Base-by-base conservation (phyloP, 2,888 invertebrate genomes). In the Nymphalis c-album region DNA sequence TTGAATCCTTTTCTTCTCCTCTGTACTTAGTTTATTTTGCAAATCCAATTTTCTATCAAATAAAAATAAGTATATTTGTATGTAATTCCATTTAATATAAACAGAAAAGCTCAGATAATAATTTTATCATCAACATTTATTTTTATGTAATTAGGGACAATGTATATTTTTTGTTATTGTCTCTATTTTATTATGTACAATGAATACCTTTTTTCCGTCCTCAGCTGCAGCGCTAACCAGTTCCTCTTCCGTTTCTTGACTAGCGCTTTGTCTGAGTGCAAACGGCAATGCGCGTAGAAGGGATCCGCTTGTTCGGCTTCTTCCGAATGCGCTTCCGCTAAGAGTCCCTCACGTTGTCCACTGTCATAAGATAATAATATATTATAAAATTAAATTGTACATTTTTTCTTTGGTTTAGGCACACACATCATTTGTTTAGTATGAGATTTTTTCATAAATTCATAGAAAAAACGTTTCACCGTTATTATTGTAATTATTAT, bases 261-360 rank as follows among this genome's bases (percentile, higher is more conserved):
- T 69, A 96, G 93, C 6, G 96, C 94, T 86, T 98, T 98, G 82
- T 99, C 98, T 0, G 98, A 98, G 86, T 99, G 99, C 59, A 98
- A 93, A 85, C 96, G 97, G 84, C 99, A 99, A 82, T 99, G 98
- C 0, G 98, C 99, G 86, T 98, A 99, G 85, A 98, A 99, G 0
- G 99, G 99, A 91, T 99, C 99, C 0, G 98, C 98, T 78, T 97
- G 97, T 78, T 97, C 97, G 0, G 95, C 96, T 84, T 97, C 97
- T 80, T 97, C 97, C 0, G 96, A 95, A 84, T 97, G 97, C 0
- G 98, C 97, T 86, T 99, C 98, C 0, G 98, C 98, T 60, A 99
- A 87, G 62, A 98, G 93, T 0, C 99, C 99, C 77, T 98, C 97
- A 46, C 97, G 94, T 88, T 99, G 98, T 0, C 98, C 98, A 90